Base-by-base conservation (phyloP, 2,113 vertebrate genomes). In the Pampusana beccarii region DNA sequence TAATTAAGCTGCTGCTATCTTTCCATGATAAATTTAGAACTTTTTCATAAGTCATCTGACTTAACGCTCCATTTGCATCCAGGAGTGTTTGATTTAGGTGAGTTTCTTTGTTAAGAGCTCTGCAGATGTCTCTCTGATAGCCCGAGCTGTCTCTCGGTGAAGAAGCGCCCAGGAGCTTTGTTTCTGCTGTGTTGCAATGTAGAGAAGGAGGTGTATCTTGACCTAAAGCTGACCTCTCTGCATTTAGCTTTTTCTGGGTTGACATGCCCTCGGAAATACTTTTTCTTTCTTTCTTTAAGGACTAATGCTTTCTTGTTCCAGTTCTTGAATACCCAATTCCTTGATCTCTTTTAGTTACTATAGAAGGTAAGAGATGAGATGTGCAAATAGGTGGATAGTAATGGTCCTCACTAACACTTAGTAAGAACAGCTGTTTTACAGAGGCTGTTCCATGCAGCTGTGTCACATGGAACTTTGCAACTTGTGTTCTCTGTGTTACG, bases 1-100 rank as follows among this genome's bases (percentile, higher is more conserved):
- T 93, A 93, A 95, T 95, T 90, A 95, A 88, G 64, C 56, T 60
- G 34, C 31, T 89, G 72, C 65, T 94, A 34, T 92, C 69, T 94
- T 93, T 64, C 80, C 44, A 15, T 65, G 86, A 75, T 88, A 92
- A 92, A 95, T 86, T 72, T 88, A 96, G 90, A 86, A 44, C n/a
- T 91, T 86, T 67, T 95, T 73, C 38, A 4, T 66, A 88, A 92
- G 72, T 80, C 57, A 53, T 80, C 62, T 88, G 93, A 86, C 84
- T 89, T 92, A 89, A 82, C 3, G 13, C 73, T 75, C 38, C 11
- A 73, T 88, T 94, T 89, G 69, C 77, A 78, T 95, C 48, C 56
- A 89, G 69, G 57, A 75, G 44, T 67, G 78, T 91, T 91, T 65
- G 84, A 79, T 85, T 89, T 91, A 84, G 73, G 53, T 83, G 5